Evolutionary conservation across 2,888 invertebrate genomes (phyloP), one percentile per base, ranked within the genome.

Genomic region (Hesperia comma): DNA sequence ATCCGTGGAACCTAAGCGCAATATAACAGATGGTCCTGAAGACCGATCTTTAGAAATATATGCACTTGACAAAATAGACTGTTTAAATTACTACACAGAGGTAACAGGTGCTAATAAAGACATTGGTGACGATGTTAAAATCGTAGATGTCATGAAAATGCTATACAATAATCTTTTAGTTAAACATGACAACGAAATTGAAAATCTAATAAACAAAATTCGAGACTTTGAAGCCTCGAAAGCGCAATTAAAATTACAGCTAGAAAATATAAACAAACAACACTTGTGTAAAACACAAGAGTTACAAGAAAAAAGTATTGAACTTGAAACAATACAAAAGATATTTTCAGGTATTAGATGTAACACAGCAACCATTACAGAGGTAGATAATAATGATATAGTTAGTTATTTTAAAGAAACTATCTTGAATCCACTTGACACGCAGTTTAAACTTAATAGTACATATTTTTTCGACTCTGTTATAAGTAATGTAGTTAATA

Each of bases 61-160:
- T 67, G 70, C 67, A 46, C 68, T 76, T 2, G 92, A 92, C n/a
- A 90, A 83, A 80, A 73, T 72, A 10, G 84, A 88, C 49, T 92
- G 92, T 71, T 74, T 82, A 14, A 84, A 85, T 69, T 92, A 82
- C 75, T 88, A 80, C 69, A 33, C 76, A 6, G 87, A 89, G 71
- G 85, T 80, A 75, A 83, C 82, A 15, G 87, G 83, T 2, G 67
- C 71, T 15, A 75, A 79, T n/a, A 82, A 77, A 73, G 78, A 74
- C 61, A 37, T 86, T 2, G 72, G 76, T 40, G 64, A 70, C 55
- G 79, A 87, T 68, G 55, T 81, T 1, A 89, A 81, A 80, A 83
- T 90, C 40, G 75, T 90, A 68, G 90, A 92, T 54, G 63, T 91
- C 1, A 85, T 92, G 85, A 89, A 84, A 83, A 77, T 82, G 76